Conservation (phyloP, 2,113 vertebrate species). For the Dromaius novaehollandiae region DNA sequence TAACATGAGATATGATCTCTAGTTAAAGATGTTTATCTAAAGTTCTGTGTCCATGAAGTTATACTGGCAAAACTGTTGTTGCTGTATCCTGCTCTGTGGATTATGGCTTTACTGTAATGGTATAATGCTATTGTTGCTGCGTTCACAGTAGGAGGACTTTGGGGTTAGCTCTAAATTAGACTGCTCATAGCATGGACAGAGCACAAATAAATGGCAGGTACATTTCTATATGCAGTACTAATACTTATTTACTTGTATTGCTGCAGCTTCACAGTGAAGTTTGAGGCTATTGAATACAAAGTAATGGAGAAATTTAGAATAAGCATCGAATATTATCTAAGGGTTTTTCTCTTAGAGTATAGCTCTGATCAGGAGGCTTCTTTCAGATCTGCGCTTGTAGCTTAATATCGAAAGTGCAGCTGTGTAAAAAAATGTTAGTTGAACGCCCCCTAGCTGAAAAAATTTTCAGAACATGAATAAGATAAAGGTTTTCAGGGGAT, state of each 20-base stretch:
- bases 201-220: neutral
- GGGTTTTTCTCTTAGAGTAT: neutral
- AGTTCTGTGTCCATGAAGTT: neutral
- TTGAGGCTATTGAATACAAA: neutral
- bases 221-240: neutral
- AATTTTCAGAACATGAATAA: neutral
- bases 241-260: neutral
- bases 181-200: neutral
- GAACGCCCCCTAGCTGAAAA: conserved; percentile 43
- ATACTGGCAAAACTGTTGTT: neutral
- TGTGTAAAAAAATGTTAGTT: neutral
- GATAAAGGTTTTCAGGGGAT: neutral
- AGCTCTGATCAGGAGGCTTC: neutral
- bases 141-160: neutral
- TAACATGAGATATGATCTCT: neutral
- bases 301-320: neutral
- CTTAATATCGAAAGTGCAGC: neutral
- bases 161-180: neutral
- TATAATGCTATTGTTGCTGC: neutral
- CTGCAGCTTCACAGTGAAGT: neutral
- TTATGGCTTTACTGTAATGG: neutral
- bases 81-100: neutral
- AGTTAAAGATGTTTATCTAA: too few relatives aligned
- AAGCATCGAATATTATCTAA: neutral
- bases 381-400: neutral